Percentiles rank a stretch among this genome's conserved stretches.
These are phyloP conservation scores for Psilanteris sp. DNA, from an alignment of 1,140 invertebrate species.

Conservation along the genomic window DNA sequence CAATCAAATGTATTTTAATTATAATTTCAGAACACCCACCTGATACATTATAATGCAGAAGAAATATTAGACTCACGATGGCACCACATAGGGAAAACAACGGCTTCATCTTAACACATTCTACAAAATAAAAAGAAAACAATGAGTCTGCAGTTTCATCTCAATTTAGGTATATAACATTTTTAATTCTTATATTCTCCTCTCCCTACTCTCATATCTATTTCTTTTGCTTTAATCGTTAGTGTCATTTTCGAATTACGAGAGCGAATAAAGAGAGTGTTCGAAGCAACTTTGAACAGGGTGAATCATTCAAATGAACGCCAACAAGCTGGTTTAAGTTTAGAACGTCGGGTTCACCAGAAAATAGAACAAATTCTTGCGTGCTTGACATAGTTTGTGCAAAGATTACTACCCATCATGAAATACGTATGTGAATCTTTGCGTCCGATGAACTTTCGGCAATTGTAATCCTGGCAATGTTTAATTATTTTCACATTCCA, in stretches of 20 bases:
- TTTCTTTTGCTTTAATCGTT: conserved; percentile 6
- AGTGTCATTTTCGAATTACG: conserved; percentile 17
- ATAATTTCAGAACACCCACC: conserved; percentile 62
- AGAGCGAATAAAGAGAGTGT: conserved; percentile 20
- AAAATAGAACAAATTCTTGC: conserved; percentile 76
- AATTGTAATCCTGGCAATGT: no score
- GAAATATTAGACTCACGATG: conserved; percentile 65
- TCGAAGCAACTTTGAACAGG: conserved; percentile 37
- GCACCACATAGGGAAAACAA: conserved; percentile 70
- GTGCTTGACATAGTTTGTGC: conserved; percentile 64
- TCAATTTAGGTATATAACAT: conserved; percentile 13
- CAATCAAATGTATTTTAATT: no score
- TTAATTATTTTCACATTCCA: no score
- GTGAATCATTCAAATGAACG: conserved; percentile 70
- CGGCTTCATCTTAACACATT: conserved; percentile 78
- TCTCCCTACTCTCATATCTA: background rate
- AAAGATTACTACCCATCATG: conserved; percentile 53
- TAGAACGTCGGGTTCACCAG: conserved; percentile 72
- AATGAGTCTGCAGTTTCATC: conserved; percentile 38
- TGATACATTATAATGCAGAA: conserved; percentile 62
- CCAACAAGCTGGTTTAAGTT: conserved; percentile 72
- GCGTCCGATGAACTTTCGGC: conserved; percentile 42
- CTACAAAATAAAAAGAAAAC: conserved; percentile 70
- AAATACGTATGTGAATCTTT: conserved; percentile 44
- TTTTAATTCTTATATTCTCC: conserved; percentile 10